These are phyloP conservation scores for Lasioglossum villosulum DNA, from an alignment of 2,888 invertebrate species.

Conservation along the genomic window DNA sequence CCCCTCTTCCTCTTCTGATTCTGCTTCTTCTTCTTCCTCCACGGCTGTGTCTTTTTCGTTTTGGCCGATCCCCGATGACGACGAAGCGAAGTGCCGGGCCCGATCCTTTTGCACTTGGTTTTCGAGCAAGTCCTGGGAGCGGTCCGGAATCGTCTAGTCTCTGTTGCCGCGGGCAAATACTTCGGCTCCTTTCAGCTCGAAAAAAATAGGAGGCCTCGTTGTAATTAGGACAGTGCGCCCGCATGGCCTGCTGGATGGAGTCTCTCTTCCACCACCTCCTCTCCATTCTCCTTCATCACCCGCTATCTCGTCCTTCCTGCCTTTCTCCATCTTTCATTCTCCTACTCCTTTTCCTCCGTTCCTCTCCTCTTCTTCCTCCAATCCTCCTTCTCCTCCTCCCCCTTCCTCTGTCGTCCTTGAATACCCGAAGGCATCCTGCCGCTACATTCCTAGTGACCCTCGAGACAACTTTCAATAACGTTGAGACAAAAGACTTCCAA, in stretches of 20 bases:
- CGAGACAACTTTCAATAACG: conserved; percentile 80
- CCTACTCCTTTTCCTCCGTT: conserved; percentile 28
- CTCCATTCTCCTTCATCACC: conserved; percentile 65
- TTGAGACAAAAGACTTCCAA: conserved; percentile 77
- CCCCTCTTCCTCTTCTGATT: neutral
- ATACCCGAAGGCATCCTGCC: conserved; percentile 76
- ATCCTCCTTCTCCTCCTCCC: conserved; percentile 36
- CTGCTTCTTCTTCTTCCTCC: conserved; percentile 9
- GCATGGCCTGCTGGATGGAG: conserved; percentile 77
- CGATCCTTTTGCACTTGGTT: conserved; percentile 71
- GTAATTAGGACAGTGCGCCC: conserved; percentile 85
- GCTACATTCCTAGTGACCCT: conserved; percentile 82
- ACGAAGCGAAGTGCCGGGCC: conserved; percentile 61
- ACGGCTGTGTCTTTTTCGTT: conserved; percentile 44
- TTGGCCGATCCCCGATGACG: conserved; percentile 55
- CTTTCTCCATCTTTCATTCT: conserved; percentile 50
- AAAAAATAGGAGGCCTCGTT: conserved; percentile 81
- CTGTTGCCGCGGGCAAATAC: conserved; percentile 78
- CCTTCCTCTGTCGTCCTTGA: conserved; percentile 69
- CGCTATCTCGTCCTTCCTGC: conserved; percentile 57
- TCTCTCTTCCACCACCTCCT: conserved; percentile 56
- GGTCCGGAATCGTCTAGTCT: conserved; percentile 65
- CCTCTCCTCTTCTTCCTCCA: conserved; percentile 34
- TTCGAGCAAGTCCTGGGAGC: conserved; percentile 59
- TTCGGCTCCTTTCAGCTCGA: conserved; percentile 80